phyloP scores from a whole-genome alignment of 2,797 vertebrate genomes.

The Peromyscus nudipes region DNA sequence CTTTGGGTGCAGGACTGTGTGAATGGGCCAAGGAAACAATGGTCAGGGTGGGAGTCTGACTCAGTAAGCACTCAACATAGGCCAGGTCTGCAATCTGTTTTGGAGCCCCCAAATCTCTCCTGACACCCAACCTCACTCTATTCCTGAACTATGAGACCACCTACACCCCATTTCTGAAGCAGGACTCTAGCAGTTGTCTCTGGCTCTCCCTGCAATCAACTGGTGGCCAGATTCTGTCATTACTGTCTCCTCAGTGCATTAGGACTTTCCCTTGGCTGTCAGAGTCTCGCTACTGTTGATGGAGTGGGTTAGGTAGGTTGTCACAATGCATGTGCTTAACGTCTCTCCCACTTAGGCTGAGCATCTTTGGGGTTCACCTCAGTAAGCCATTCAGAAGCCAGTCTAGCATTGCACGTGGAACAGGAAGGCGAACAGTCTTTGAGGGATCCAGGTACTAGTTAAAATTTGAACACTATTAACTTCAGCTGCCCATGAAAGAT shows the following conservation, averaged over 20 bases:
- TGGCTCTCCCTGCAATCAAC: too few species aligned
- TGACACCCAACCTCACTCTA: background rate
- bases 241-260: too few species aligned
- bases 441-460: background rate
- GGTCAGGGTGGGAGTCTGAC: background rate
- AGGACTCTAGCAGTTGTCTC: background rate
- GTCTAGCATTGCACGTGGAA: background rate
- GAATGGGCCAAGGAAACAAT: background rate
- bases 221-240: background rate
- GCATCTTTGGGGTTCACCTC: background rate
- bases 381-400: background rate
- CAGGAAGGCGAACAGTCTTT: background rate
- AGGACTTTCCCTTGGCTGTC: background rate
- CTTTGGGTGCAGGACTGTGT: background rate
- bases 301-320: background rate
- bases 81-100: background rate
- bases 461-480: background rate
- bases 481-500: background rate
- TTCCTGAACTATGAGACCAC: background rate
- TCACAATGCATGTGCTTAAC: background rate
- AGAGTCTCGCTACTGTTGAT: background rate
- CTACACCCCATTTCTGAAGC: background rate
- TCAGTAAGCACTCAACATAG: background rate
- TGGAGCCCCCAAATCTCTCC: background rate
- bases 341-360: background rate